Conservation (phyloP, 2,888 invertebrate genomes). For the Notocelia uddmanniana region DNA sequence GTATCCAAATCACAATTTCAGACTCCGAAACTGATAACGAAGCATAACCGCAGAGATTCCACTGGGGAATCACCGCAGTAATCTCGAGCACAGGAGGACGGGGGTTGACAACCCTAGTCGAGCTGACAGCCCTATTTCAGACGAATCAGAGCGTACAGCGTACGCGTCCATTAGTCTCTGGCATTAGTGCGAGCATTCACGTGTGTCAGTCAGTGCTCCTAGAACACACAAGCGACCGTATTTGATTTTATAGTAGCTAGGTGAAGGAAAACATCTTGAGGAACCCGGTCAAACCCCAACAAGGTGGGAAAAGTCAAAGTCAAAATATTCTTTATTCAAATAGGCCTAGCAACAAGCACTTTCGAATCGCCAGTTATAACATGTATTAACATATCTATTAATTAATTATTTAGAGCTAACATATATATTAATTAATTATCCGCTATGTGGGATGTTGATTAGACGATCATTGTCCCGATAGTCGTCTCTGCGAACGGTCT, state of each 20-base stretch:
- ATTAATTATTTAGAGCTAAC: too few species aligned
- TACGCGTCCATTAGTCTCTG: constrained; percentile 18
- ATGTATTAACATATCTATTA: too few species aligned
- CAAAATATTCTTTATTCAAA: too few species aligned
- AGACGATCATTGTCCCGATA: too few species aligned
- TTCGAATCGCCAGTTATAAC: too few species aligned
- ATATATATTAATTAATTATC: too few species aligned
- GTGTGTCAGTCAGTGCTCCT: constrained; percentile 25
- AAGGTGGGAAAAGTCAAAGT: too few species aligned
- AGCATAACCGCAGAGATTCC: neutral
- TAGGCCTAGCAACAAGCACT: too few species aligned
- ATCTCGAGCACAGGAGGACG: neutral
- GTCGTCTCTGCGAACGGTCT: too few species aligned
- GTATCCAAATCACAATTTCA: neutral
- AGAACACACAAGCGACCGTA: constrained; percentile 7
- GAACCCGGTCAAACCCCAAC: too few species aligned
- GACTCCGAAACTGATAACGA: neutral
- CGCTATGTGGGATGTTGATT: too few species aligned
- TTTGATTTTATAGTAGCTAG: neutral
- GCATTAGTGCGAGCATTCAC: constrained; percentile 30
- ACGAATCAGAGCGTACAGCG: constrained; percentile 39
- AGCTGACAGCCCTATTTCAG: constrained; percentile 7
- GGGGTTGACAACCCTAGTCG: neutral
- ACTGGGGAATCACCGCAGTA: neutral
- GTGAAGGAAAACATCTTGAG: too few species aligned